Evolutionary conservation across 2,797 vertebrate genomes (phyloP), one percentile per base, ranked within the genome.

Genomic region (Leptodactylus fallax): DNA sequence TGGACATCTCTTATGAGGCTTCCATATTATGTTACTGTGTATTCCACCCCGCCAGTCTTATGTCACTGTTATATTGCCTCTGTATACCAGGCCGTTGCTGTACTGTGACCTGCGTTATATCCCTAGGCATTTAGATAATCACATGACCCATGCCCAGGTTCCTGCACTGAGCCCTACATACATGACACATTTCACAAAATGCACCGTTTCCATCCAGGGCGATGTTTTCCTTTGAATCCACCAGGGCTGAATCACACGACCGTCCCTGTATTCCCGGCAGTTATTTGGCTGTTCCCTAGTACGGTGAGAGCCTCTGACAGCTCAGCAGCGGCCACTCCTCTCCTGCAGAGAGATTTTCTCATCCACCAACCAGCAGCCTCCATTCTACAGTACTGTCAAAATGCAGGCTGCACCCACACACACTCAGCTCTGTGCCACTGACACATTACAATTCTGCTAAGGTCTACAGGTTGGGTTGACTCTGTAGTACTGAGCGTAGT

Each of bases 321-420:
- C 86, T 78, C 91, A 89, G 65, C 85, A 78, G 86, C 90, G 87
- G 76, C 94, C 91, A 81, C 95, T 91, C 95, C 95, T 92, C 92
- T 93, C 92, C 92, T 93, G 95, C 95, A 90, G 92, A 83, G 90
- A 72, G 69, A 85, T 36, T 85, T 86, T 78, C 86, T 82, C 81
- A 45, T 69, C 79, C 85, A n/a, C 95, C 94, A 93, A 93, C 91
- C 90, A 90, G 79, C 72, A 61, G 72, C 11, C 83, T 13, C 90
- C 91, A 81, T 86, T 86, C 85, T 88, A 72, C 91, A 79, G 84
- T 85, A 84, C 94, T 95, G 93, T 94, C 93, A 94, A 92, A 72
- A 83, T 72, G 92, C 92, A 92, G 63, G 92, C 92, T 91, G 87
- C 90, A 89, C 90, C 90, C 76, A 84, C 87, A 88, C 72, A 49